Percentiles rank a stretch among this genome's conserved stretches.
phyloP scores from a whole-genome alignment of 2,797 vertebrate species.

The Cyclopterus lumpus region DNA sequence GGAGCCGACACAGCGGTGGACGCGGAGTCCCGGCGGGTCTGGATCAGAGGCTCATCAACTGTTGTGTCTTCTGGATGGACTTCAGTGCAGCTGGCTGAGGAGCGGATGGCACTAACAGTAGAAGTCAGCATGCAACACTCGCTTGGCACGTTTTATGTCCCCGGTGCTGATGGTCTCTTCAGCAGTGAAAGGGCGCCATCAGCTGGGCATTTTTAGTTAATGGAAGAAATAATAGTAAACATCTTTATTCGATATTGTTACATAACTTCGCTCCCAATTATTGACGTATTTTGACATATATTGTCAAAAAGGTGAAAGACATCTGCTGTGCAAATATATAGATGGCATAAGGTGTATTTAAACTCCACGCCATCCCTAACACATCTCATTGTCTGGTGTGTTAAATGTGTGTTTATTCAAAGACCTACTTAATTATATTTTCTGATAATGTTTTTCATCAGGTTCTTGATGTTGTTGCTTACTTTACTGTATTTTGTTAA shows the following conservation, averaged over 20 bases:
- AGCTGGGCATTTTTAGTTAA: slow-evolving; percentile 39
- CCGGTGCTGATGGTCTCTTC: background rate
- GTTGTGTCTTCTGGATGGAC: slow-evolving; percentile 24
- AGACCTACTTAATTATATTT: background rate
- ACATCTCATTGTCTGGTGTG: background rate
- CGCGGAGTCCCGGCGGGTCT: slow-evolving; percentile 22
- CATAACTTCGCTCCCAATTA: background rate
- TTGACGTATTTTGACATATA: background rate
- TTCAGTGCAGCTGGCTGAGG: slow-evolving; percentile 21
- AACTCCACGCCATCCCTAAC: background rate
- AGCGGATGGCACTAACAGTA: slow-evolving; percentile 6
- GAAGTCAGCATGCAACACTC: slow-evolving; percentile 8
- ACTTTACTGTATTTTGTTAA: background rate
- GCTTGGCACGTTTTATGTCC: slow-evolving; percentile 29
- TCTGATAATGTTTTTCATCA: background rate
- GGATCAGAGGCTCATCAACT: slow-evolving; percentile 19
- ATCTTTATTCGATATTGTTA: background rate
- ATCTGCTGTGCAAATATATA: background rate
- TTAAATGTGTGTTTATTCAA: background rate
- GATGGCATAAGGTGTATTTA: background rate
- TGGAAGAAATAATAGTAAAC: background rate
- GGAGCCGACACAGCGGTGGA: slow-evolving; percentile 16
- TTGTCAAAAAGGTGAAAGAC: background rate
- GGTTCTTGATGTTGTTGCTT: background rate
- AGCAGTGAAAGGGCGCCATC: slow-evolving; percentile 43